phyloP scores from a whole-genome alignment of 2,888 invertebrate species.

The Galerucella nymphaeae region DNA sequence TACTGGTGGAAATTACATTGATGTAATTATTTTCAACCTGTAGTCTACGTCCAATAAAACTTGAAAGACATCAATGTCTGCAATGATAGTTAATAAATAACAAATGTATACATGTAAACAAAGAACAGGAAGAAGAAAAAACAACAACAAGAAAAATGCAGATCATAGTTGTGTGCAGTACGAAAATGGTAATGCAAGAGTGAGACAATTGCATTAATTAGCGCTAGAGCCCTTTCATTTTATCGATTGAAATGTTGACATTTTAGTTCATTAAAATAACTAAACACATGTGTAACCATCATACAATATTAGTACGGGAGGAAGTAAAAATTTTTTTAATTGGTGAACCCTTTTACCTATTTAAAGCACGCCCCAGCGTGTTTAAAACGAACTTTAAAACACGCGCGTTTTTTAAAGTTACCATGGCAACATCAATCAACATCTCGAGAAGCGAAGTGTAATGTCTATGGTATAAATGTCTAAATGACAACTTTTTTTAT shows the following conservation, averaged over 20 bases:
- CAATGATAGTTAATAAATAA: background rate
- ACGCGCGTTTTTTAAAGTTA: too few species aligned
- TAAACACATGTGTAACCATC: slow-evolving; percentile 25
- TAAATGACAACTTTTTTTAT: too few species aligned
- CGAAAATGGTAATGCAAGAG: slow-evolving; percentile 3
- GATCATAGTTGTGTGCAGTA: background rate
- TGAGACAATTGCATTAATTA: slow-evolving; percentile 16
- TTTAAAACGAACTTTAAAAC: too few species aligned
- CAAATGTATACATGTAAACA: background rate
- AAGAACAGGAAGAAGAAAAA: background rate
- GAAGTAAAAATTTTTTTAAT: background rate
- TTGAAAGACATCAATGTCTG: background rate
- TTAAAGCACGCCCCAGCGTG: too few species aligned
- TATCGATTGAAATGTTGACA: slow-evolving; percentile 19
- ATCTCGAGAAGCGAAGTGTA: too few species aligned
- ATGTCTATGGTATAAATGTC: too few species aligned
- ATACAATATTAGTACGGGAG: slow-evolving; percentile 1
- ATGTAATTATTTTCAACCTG: too few species aligned
- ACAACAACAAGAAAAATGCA: background rate
- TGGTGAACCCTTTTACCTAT: too few species aligned
- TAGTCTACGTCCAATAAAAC: too few species aligned
- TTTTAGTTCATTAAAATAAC: slow-evolving; percentile 27
- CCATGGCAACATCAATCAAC: too few species aligned
- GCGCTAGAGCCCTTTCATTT: slow-evolving; percentile 12
- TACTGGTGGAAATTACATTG: too few species aligned